Evolutionary conservation across 1,140 invertebrate species (phyloP).

Genomic region (Drosophila azteca): DNA sequence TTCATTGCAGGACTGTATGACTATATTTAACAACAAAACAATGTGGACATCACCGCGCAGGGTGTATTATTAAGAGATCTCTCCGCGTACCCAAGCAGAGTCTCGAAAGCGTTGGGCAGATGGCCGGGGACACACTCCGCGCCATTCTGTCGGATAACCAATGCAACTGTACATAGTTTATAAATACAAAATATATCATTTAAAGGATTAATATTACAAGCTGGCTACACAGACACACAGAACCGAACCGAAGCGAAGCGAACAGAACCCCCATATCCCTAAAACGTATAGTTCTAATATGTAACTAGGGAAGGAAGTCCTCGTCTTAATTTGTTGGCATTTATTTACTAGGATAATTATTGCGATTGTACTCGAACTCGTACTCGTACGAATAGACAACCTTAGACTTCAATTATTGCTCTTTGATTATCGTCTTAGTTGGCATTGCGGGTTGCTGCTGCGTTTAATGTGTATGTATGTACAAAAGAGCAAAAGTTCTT

Average conservation of each 20-base stretch:
- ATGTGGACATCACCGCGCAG: conserved; percentile 84
- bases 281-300: neutral
- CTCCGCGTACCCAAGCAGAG: conserved; percentile 80
- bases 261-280: conserved; percentile 7
- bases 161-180: conserved; percentile 80
- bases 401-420: conserved; percentile 34
- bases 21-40: conserved; percentile 76
- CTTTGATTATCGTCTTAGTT: conserved; percentile 40
- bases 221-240: conserved; percentile 32
- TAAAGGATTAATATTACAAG: conserved; percentile 48
- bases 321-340: conserved; percentile 33
- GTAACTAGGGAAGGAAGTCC: neutral
- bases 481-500: conserved; percentile 18
- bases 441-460: conserved; percentile 36
- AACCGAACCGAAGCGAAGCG: conserved; percentile 17
- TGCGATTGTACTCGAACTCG: too few species aligned
- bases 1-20: conserved; percentile 79
- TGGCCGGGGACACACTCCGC: conserved; percentile 9
- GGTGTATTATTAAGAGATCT: conserved; percentile 83
- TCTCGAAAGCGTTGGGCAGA: conserved; percentile 77
- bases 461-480: conserved; percentile 42
- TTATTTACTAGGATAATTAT: conserved; percentile 45
- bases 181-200: conserved; percentile 66
- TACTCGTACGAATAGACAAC: conserved; percentile 17
- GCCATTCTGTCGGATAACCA: conserved; percentile 78